Evolutionary conservation across 2,113 vertebrate genomes (phyloP).

Genomic region (Myotis davidii): DNA sequence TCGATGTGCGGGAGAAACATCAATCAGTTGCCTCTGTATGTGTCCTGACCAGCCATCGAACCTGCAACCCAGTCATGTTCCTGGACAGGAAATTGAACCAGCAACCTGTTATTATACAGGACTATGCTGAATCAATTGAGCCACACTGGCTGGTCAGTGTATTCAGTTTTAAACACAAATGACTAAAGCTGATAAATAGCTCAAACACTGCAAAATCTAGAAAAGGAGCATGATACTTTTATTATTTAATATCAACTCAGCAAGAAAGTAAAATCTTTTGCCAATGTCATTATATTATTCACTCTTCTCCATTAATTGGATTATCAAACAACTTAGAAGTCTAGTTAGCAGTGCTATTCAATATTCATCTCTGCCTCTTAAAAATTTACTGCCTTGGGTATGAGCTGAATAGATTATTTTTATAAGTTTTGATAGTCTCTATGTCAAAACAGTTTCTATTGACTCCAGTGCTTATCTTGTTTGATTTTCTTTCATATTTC

Average conservation of each 20-base stretch:
- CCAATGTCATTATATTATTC: background rate
- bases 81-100: background rate
- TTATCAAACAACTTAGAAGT: background rate
- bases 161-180: background rate
- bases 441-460: constrained; percentile 36
- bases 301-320: background rate
- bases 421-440: background rate
- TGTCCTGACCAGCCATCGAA: background rate
- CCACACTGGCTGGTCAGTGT: background rate
- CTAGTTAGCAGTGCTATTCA: background rate
- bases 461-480: background rate
- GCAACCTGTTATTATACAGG: background rate
- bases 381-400: background rate
- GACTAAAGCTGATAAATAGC: background rate
- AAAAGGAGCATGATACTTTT: background rate
- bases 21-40: background rate
- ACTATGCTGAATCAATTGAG: background rate
- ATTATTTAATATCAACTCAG: background rate
- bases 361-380: constrained; percentile 4
- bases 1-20: background rate
- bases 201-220: background rate
- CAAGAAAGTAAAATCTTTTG: constrained; percentile 33
- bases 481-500: constrained; percentile 44
- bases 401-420: constrained; percentile 7
- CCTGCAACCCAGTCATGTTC: background rate